Evolutionary conservation across 2,113 vertebrate species (phyloP), one percentile per base, ranked within the genome.

Genomic region (Pitta sordida): DNA sequence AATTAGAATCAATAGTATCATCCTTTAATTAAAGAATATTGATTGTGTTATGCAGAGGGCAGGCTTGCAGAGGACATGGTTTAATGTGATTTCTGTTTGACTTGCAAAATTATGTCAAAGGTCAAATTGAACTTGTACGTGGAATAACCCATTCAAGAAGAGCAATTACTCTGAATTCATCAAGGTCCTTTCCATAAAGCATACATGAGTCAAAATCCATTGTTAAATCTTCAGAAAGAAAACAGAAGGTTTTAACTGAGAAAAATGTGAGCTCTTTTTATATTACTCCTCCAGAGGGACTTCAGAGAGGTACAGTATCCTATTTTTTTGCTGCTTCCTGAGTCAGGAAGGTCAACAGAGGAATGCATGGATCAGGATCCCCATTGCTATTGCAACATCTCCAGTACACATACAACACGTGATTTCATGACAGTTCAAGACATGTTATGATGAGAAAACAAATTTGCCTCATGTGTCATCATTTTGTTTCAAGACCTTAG

Each of bases 1-100:
- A 97, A 97, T 97, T 96, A 95, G 91, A 98, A 97, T 97, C 97
- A 97, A 97, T 98, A 96, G n/a, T 93, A 94, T 98, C 96, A 97
- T 97, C 93, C 88, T 97, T 97, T 97, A 98, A 97, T 98, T 97
- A 97, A 97, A 97, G 93, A 93, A 94, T 97, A 98, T 97, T 95
- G 98, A 98, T 97, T 96, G 77, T 23, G 60, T 97, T 93, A 91
- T 95, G 62, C 71, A 78, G 77, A 94, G 44, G 88, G 48, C 79
- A 91, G 84, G 46, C 53, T 97, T 89, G 64, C 82, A 95, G 94
- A 95, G 93, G 89, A 94, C 96, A 96, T 71, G 13, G 30, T 97
- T 93, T 96, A 96, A 97, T 73, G 63, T 74, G 83, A 80, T 96
- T 85, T 94, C 60, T 94, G 56, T 97, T 96, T 96, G 69, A 93